Conservation (phyloP, 2,113 vertebrate species). For the Halcyon senegalensis region DNA sequence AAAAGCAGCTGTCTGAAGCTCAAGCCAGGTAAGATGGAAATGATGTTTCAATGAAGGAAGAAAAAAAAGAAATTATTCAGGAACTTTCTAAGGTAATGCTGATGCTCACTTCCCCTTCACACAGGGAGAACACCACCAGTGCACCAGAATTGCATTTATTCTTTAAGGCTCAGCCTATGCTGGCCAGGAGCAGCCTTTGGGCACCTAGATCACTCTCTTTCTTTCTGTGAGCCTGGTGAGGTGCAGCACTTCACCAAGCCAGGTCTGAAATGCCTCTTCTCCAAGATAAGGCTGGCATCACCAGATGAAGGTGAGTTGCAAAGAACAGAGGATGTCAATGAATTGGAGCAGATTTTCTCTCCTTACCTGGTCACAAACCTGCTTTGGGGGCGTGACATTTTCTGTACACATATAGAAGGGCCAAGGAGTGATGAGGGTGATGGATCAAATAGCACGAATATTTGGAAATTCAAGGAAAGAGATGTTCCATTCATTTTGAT, state of each 20-base stretch:
- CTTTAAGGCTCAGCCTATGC: background rate
- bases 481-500: background rate
- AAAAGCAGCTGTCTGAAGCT: conserved; percentile 36
- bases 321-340: background rate
- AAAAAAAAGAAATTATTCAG: background rate
- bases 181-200: background rate
- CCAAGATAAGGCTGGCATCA: background rate
- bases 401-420: background rate
- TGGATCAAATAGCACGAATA: background rate
- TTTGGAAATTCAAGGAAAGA: background rate
- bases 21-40: conserved; percentile 30
- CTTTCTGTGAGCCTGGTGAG: background rate
- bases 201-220: background rate
- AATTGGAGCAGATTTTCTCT: background rate
- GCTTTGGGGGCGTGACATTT: background rate
- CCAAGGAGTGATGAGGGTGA: background rate
- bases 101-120: background rate
- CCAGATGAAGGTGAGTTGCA: background rate
- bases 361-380: accelerated
- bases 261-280: background rate
- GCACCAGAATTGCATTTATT: accelerated
- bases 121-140: background rate
- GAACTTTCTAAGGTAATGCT: background rate
- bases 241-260: background rate
- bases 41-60: conserved; percentile 10